These are phyloP conservation scores for Callyntrura sp. DNA, from an alignment of 2,888 invertebrate genomes.

Conservation along the genomic window DNA sequence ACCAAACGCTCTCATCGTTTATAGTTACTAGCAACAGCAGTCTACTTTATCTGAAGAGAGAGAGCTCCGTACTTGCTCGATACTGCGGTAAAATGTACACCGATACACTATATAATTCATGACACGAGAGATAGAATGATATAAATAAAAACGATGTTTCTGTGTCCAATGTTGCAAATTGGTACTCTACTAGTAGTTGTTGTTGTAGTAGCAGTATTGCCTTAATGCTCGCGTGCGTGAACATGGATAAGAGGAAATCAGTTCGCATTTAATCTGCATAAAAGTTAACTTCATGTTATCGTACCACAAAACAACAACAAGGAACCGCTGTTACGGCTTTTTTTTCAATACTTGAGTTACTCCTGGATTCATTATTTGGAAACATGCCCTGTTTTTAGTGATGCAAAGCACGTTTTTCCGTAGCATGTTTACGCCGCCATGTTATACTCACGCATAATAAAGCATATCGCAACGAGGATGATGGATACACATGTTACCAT, in stretches of 20 bases:
- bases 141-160: slow-evolving; percentile 32
- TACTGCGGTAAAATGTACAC: not conserved
- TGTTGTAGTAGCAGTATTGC: too few species aligned
- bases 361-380: not conserved
- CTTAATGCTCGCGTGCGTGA: not conserved
- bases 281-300: slow-evolving; percentile 10
- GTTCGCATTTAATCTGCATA: slow-evolving; percentile 27
- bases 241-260: not conserved
- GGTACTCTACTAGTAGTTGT: not conserved
- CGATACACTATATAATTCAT: slow-evolving; percentile 44
- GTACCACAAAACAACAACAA: not conserved
- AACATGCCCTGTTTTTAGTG: not conserved
- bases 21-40: not conserved
- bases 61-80: not conserved
- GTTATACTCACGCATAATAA: not conserved
- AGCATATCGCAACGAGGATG: too few species aligned
- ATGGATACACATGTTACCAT: not conserved
- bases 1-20: slow-evolving; percentile 1
- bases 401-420: slow-evolving; percentile 20
- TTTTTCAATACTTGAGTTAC: not conserved
- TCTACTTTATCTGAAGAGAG: not conserved
- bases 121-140: slow-evolving; percentile 18
- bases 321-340: not conserved
- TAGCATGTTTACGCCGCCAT: not conserved
- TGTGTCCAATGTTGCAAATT: not conserved